Evolutionary conservation across 2,113 vertebrate species (phyloP).

Genomic region (Leuciscus idus): DNA sequence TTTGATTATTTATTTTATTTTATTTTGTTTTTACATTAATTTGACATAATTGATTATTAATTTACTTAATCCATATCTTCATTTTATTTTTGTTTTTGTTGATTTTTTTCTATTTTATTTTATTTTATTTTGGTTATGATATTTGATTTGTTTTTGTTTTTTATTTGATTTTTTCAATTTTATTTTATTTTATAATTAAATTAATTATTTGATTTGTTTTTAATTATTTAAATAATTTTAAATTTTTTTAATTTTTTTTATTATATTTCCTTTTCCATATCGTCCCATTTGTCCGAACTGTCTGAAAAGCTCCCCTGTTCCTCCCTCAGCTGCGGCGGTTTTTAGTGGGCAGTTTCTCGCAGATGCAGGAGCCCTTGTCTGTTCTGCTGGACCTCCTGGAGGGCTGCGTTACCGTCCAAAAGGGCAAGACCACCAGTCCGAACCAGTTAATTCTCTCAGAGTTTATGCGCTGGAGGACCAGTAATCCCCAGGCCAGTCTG

Average conservation of each 20-base stretch:
- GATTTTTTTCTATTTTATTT: neutral
- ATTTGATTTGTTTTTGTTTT: too few relatives aligned
- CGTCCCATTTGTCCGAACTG: too few relatives aligned
- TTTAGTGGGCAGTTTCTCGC: slow-evolving; percentile 69
- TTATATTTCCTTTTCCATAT: too few relatives aligned
- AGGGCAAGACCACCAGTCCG: slow-evolving; percentile 66
- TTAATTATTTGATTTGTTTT: neutral
- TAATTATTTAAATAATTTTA: too few relatives aligned
- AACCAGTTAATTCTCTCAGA: slow-evolving; percentile 68
- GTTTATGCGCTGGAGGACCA: slow-evolving; percentile 71
- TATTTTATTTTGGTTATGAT: too few relatives aligned
- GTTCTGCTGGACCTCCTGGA: slow-evolving; percentile 72
- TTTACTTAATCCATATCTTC: too few relatives aligned
- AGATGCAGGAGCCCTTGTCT: slow-evolving; percentile 68
- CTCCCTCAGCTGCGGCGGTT: slow-evolving; percentile 63
- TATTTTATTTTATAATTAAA: neutral
- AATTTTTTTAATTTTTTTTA: neutral
- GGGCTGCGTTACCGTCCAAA: slow-evolving; percentile 67
- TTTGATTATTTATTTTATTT: too few relatives aligned
- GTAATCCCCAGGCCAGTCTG: slow-evolving; percentile 66
- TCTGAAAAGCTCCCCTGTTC: neutral
- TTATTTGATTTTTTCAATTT: too few relatives aligned
- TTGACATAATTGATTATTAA: too few relatives aligned
- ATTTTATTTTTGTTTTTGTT: too few relatives aligned
- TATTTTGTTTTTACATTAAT: too few relatives aligned